phyloP scores from a whole-genome alignment of 2,113 vertebrate genomes.

The Perca fluviatilis region DNA sequence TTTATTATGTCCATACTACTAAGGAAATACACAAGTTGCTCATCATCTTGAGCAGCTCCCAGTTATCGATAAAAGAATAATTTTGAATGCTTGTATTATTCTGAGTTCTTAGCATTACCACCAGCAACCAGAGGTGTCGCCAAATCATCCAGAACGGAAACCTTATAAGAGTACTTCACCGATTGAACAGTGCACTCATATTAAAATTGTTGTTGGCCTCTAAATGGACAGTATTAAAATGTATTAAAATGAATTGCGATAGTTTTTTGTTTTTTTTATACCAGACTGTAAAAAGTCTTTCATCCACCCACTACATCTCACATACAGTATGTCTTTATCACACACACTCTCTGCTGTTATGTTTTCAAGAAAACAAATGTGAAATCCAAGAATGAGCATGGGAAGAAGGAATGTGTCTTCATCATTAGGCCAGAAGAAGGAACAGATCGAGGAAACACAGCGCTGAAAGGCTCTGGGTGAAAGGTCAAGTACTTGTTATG shows the following conservation, averaged over 20 bases:
- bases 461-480: constrained; percentile 59
- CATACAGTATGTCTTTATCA: constrained; percentile 3
- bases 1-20: neutral
- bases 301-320: constrained; percentile 5
- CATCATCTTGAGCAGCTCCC: neutral
- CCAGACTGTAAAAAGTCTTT: constrained; percentile 15
- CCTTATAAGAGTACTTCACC: neutral
- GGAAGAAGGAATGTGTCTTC: constrained; percentile 62
- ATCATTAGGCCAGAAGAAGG: constrained; percentile 47
- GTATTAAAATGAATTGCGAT: no score
- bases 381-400: constrained; percentile 63
- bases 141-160: neutral
- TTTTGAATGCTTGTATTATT: neutral
- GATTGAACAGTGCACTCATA: neutral
- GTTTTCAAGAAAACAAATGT: constrained; percentile 62
- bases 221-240: no score
- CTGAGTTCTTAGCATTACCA: neutral
- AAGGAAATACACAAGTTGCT: neutral
- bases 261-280: no score
- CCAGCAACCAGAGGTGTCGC: neutral
- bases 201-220: neutral
- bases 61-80: neutral
- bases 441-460: constrained; percentile 51
- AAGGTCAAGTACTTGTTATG: constrained; percentile 76
- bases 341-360: constrained; percentile 28